Conservation (phyloP, 2,113 vertebrate species). For the Eulemur macaco region DNA sequence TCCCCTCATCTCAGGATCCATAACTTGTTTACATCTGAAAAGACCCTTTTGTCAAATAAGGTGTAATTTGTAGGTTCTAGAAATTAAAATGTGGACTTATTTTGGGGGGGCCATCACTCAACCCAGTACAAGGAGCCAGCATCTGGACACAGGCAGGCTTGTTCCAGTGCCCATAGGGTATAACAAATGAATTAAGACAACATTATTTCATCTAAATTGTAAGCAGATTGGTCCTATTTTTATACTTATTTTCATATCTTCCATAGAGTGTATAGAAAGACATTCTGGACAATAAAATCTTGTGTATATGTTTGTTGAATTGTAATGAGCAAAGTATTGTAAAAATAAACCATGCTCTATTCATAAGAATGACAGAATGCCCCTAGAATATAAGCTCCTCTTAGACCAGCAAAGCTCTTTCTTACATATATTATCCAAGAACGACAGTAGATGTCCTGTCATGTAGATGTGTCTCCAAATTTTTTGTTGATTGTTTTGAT, state of each 20-base stretch:
- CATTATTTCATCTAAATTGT: neutral
- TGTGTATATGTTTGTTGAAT: neutral
- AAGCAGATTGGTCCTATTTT: neutral
- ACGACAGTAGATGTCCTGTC: no score
- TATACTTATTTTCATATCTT: neutral
- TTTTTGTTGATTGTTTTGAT: neutral
- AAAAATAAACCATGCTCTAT: accelerated
- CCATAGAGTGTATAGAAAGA: neutral
- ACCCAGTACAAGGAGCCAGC: neutral
- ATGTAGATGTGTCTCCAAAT: neutral
- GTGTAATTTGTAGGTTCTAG: neutral
- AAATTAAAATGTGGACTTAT: neutral
- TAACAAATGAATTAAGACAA: neutral
- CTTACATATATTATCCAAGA: neutral
- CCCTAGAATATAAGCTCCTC: no score
- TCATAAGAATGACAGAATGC: neutral
- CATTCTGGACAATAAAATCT: neutral
- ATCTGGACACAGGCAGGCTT: neutral
- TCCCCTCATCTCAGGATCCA: neutral
- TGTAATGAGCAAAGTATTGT: neutral
- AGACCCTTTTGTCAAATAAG: neutral
- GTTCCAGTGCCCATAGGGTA: neutral
- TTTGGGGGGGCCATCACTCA: no score
- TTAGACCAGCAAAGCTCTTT: neutral
- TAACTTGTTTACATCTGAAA: neutral